phyloP scores from a whole-genome alignment of 2,797 vertebrate genomes.

The Pagetopsis macropterus region DNA sequence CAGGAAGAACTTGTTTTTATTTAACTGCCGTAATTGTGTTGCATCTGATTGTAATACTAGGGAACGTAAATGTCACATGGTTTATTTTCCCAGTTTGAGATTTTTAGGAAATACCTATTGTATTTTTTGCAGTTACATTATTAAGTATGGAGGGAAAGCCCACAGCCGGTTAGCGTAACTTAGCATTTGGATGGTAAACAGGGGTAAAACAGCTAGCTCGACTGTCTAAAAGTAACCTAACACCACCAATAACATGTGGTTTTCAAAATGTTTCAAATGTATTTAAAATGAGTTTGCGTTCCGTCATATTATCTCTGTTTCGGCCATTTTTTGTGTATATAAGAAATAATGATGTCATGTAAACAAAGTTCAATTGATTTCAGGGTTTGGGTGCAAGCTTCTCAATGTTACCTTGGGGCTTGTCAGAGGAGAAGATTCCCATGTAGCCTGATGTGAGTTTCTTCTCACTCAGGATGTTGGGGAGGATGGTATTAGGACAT shows the following conservation, averaged over 20 bases:
- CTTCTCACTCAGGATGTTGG: constrained; percentile 70
- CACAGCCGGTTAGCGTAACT: too few relatives aligned
- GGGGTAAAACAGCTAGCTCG: too few relatives aligned
- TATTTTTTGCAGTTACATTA: too few relatives aligned
- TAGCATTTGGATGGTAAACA: too few relatives aligned
- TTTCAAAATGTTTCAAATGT: too few relatives aligned
- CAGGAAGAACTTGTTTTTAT: not conserved
- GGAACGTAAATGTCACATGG: not conserved
- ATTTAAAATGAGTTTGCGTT: too few relatives aligned
- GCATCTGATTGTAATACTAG: not conserved
- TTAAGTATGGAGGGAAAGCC: not conserved
- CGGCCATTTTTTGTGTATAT: too few relatives aligned
- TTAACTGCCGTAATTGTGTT: not conserved
- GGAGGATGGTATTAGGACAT: constrained; percentile 74
- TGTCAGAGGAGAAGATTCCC: constrained; percentile 64
- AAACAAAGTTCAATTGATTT: not conserved
- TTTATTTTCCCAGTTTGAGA: not conserved
- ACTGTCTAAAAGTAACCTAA: too few relatives aligned
- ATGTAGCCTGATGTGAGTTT: constrained; percentile 86
- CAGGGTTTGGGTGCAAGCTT: not conserved
- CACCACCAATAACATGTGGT: too few relatives aligned
- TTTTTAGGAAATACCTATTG: too few relatives aligned
- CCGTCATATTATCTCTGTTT: too few relatives aligned
- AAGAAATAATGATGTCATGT: too few relatives aligned
- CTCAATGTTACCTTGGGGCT: constrained; percentile 74